These are phyloP conservation scores for Monoplex corrugatus DNA, from an alignment of 2,888 invertebrate species.

Conservation along the genomic window DNA sequence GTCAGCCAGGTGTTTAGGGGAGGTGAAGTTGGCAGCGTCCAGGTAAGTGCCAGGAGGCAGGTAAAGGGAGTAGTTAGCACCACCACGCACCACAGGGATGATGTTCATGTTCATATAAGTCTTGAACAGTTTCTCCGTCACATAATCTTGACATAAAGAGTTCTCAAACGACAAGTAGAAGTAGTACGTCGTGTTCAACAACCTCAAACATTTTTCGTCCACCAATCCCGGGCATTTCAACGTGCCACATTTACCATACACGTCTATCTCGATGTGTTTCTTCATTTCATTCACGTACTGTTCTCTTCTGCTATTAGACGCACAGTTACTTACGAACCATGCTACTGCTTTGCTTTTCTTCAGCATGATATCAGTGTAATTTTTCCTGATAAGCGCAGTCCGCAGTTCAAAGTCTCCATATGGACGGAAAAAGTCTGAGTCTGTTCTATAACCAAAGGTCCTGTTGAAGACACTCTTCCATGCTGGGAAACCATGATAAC, in stretches of 20 bases:
- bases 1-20: slow-evolving; percentile 37
- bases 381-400: background rate
- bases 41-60: slow-evolving; percentile 50
- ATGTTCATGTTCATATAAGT: slow-evolving; percentile 36
- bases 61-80: slow-evolving; percentile 26
- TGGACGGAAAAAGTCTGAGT: slow-evolving; percentile 53
- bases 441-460: slow-evolving; percentile 53
- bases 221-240: slow-evolving; percentile 29
- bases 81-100: slow-evolving; percentile 45
- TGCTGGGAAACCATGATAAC: background rate
- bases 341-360: slow-evolving; percentile 59
- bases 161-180: slow-evolving; percentile 66
- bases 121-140: slow-evolving; percentile 61
- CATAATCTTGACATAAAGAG: slow-evolving; percentile 61
- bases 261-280: slow-evolving; percentile 61
- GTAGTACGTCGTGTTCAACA: slow-evolving; percentile 39
- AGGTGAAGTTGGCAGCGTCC: slow-evolving; percentile 48
- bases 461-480: slow-evolving; percentile 52
- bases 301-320: slow-evolving; percentile 59
- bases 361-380: slow-evolving; percentile 14
- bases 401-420: slow-evolving; percentile 27
- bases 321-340: slow-evolving; percentile 68
- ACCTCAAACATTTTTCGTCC: background rate
- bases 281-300: slow-evolving; percentile 59
- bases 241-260: slow-evolving; percentile 63